Percentiles rank a stretch among this genome's conserved stretches.
Evolutionary conservation across 2,797 vertebrate genomes (phyloP).

Genomic region (Helicolenus hilgendorfi): DNA sequence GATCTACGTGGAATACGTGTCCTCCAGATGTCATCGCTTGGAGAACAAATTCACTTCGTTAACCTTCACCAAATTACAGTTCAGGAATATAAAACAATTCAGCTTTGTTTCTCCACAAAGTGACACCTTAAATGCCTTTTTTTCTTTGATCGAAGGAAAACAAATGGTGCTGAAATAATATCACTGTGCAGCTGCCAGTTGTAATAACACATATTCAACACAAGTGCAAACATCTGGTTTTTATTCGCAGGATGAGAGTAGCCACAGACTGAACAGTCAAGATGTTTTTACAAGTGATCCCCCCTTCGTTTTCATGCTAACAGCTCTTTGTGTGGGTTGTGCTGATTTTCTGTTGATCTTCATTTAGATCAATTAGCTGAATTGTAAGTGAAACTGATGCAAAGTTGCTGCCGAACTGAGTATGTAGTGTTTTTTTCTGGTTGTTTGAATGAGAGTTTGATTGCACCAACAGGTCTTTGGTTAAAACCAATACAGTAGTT

Average conservation of each 20-base stretch:
- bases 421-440: background rate
- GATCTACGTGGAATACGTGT: slow-evolving; percentile 10
- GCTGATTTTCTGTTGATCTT: background rate
- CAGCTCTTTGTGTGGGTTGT: background rate
- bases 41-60: slow-evolving; percentile 52
- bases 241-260: background rate
- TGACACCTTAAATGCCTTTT: slow-evolving; percentile 2
- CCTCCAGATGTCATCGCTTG: slow-evolving; percentile 25
- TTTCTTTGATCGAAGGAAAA: slow-evolving; percentile 10
- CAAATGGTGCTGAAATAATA: slow-evolving; percentile 5
- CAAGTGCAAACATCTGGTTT: slow-evolving; percentile 31
- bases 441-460: background rate
- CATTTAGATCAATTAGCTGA: background rate
- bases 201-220: slow-evolving; percentile 22
- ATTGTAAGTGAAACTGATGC: background rate
- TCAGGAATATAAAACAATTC: background rate
- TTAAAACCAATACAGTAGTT: background rate
- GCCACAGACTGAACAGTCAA: background rate
- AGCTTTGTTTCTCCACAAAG: slow-evolving; percentile 1
- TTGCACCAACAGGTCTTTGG: background rate
- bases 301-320: background rate
- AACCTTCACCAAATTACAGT: slow-evolving; percentile 10
- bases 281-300: background rate
- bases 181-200: slow-evolving; percentile 28
- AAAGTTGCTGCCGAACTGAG: background rate